Evolutionary conservation across 2,888 invertebrate genomes (phyloP).

Genomic region (Cacoxenus indagator): DNA sequence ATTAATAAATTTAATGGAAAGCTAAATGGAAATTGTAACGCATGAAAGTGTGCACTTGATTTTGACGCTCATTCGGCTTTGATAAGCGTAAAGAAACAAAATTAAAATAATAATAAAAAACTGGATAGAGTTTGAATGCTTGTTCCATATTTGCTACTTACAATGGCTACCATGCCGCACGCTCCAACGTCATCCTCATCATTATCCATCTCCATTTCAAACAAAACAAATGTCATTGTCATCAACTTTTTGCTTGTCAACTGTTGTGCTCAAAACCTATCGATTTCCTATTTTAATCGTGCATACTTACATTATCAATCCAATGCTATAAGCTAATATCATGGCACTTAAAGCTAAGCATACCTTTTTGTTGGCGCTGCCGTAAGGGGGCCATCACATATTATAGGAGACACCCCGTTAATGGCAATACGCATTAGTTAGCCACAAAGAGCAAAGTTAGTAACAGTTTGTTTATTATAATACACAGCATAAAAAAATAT

Average conservation of each 20-base stretch:
- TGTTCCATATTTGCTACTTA: slow-evolving; percentile 46
- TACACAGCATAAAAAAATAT: background rate
- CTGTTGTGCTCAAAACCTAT: slow-evolving; percentile 18
- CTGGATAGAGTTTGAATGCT: background rate
- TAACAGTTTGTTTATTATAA: background rate
- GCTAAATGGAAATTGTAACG: no score
- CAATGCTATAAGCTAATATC: slow-evolving; percentile 16
- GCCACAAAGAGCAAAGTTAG: background rate
- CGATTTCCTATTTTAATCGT: background rate
- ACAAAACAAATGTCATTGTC: no score
- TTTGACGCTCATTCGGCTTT: no score
- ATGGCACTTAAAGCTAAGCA: slow-evolving; percentile 19
- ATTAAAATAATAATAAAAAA: no score
- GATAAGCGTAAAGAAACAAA: no score
- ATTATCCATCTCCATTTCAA: background rate
- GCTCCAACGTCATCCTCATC: slow-evolving; percentile 15
- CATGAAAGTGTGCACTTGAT: no score
- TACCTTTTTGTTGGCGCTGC: slow-evolving; percentile 17
- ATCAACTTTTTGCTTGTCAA: slow-evolving; percentile 28
- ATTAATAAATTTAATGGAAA: no score
- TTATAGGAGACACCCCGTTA: background rate
- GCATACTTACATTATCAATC: slow-evolving; percentile 1
- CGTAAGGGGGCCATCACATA: background rate
- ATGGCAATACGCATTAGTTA: slow-evolving; percentile 3
- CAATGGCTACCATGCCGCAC: slow-evolving; percentile 67